phyloP scores from a whole-genome alignment of 1,140 invertebrate genomes.

The Microplitis demolitor region DNA sequence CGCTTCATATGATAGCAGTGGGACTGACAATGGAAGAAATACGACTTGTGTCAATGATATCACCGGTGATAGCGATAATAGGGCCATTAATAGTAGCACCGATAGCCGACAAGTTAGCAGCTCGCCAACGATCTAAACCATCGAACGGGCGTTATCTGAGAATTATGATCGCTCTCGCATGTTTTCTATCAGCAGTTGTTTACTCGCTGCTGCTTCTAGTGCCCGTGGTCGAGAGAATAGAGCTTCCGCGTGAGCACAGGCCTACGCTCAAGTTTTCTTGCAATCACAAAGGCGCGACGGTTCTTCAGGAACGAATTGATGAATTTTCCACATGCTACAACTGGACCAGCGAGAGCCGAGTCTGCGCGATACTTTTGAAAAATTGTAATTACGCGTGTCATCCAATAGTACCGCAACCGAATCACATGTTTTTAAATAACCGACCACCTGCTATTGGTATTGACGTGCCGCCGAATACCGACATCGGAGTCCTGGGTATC shows the following conservation, averaged over 20 bases:
- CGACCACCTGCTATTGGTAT: neutral
- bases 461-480: neutral
- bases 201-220: slow-evolving; percentile 71
- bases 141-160: slow-evolving; percentile 65
- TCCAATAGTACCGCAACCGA: slow-evolving; percentile 25
- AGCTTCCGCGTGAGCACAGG: slow-evolving; percentile 58
- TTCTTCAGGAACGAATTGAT: slow-evolving; percentile 68
- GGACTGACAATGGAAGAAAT: slow-evolving; percentile 74
- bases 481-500: neutral
- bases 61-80: slow-evolving; percentile 73
- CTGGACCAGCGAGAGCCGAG: slow-evolving; percentile 58
- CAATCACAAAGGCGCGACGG: slow-evolving; percentile 66
- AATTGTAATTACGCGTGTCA: slow-evolving; percentile 67
- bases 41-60: slow-evolving; percentile 73
- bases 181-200: slow-evolving; percentile 70
- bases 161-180: slow-evolving; percentile 70
- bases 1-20: slow-evolving; percentile 72
- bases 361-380: slow-evolving; percentile 60
- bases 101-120: slow-evolving; percentile 68
- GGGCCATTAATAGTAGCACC: slow-evolving; percentile 71
- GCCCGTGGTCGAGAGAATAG: slow-evolving; percentile 65
- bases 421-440: neutral
- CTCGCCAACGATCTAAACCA: slow-evolving; percentile 53
- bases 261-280: slow-evolving; percentile 73
- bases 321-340: slow-evolving; percentile 32